phyloP scores from a whole-genome alignment of 2,797 vertebrate genomes.

The Coilia nasus region DNA sequence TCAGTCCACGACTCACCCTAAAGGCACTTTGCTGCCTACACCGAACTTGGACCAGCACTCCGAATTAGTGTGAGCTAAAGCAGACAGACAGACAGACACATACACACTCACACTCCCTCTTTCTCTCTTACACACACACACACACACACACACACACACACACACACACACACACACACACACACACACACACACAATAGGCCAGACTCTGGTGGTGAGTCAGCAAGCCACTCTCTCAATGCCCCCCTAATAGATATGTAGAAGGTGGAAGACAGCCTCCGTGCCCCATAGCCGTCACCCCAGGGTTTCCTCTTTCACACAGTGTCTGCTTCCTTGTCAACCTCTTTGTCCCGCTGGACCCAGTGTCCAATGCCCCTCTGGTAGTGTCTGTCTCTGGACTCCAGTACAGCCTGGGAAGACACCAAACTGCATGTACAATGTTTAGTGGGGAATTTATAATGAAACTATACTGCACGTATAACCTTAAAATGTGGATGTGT shows the following conservation, averaged over 20 bases:
- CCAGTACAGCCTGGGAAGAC: no score
- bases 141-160: no score
- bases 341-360: no score
- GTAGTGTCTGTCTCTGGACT: no score
- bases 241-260: neutral
- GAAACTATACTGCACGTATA: no score
- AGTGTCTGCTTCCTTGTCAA: no score
- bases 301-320: neutral
- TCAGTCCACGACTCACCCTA: constrained; percentile 1
- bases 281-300: neutral
- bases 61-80: neutral
- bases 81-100: neutral
- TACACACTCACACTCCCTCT: no score
- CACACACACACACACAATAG: neutral
- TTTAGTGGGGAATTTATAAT: no score
- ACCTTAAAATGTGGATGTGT: neutral
- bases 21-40: neutral
- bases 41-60: constrained; percentile 35
- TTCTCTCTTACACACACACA: no score
- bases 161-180: no score
- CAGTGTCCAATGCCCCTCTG: no score
- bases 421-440: no score
- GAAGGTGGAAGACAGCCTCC: neutral
- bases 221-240: neutral
- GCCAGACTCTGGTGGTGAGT: neutral